Evolutionary conservation across 2,113 vertebrate species (phyloP).

Genomic region (Nicator chloris): DNA sequence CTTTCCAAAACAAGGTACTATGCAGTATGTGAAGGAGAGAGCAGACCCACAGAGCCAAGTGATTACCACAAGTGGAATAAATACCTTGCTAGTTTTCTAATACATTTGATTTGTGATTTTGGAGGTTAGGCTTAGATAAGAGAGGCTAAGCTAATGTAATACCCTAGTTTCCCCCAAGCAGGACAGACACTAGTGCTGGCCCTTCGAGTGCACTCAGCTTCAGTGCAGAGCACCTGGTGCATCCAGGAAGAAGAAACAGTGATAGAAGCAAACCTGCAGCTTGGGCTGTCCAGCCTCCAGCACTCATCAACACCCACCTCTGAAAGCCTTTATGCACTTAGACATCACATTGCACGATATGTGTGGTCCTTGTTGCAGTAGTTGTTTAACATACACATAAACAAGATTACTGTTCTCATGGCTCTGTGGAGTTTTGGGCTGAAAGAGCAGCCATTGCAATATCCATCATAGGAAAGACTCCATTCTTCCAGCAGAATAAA

Average conservation of each 20-base stretch:
- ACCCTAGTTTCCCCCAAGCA: neutral
- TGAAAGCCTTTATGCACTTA: neutral
- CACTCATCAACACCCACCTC: neutral
- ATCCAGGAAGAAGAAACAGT: rapidly evolving
- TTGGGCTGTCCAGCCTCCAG: neutral
- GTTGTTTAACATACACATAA: neutral
- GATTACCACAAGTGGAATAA: neutral
- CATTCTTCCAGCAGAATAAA: neutral
- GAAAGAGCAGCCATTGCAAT: neutral
- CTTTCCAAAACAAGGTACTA: neutral
- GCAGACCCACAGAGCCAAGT: neutral
- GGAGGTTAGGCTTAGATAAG: neutral
- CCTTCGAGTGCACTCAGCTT: neutral
- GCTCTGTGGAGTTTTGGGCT: neutral
- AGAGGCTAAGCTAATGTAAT: neutral
- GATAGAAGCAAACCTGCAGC: neutral
- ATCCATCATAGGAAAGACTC: rapidly evolving
- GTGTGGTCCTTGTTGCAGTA: neutral
- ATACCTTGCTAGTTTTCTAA: neutral
- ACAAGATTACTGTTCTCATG: neutral
- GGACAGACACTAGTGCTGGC: neutral
- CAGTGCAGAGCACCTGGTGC: neutral
- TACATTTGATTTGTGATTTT: neutral
- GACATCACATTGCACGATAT: neutral
- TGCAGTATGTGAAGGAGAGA: neutral